Evolutionary conservation across 2,797 vertebrate genomes (phyloP).

Genomic region (Valencia hispanica): DNA sequence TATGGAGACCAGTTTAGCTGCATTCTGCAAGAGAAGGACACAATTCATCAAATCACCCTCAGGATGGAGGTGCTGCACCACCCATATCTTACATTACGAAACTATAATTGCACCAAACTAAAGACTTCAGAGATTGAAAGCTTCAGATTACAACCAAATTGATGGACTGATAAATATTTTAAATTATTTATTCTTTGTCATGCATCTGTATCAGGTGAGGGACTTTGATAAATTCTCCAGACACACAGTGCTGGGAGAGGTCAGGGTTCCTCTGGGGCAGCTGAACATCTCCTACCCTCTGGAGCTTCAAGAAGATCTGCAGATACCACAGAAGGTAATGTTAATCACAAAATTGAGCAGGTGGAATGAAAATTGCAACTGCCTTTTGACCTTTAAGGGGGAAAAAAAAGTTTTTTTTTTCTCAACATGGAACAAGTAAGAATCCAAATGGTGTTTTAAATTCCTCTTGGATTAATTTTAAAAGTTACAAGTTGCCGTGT

Average conservation of each 20-base stretch:
- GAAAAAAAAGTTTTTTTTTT: background rate
- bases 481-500: too few species aligned
- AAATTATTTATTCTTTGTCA: background rate
- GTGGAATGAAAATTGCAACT: background rate
- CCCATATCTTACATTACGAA: background rate
- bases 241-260: slow-evolving; percentile 78
- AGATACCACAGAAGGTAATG: slow-evolving; percentile 73
- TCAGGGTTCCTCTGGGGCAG: slow-evolving; percentile 65
- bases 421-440: background rate
- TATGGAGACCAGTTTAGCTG: slow-evolving; percentile 82
- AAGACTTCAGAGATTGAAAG: background rate
- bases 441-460: too few species aligned
- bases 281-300: slow-evolving; percentile 74
- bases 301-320: slow-evolving; percentile 77
- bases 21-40: slow-evolving; percentile 57
- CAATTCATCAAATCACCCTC: slow-evolving; percentile 63
- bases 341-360: background rate
- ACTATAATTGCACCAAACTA: background rate
- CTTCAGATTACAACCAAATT: background rate
- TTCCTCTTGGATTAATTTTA: too few species aligned
- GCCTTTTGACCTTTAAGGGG: background rate
- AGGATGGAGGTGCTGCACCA: slow-evolving; percentile 75
- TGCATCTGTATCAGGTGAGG: slow-evolving; percentile 74
- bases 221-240: slow-evolving; percentile 84
- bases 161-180: background rate